phyloP scores from a whole-genome alignment of 1,140 invertebrate genomes.

The Holotrichia oblita region DNA sequence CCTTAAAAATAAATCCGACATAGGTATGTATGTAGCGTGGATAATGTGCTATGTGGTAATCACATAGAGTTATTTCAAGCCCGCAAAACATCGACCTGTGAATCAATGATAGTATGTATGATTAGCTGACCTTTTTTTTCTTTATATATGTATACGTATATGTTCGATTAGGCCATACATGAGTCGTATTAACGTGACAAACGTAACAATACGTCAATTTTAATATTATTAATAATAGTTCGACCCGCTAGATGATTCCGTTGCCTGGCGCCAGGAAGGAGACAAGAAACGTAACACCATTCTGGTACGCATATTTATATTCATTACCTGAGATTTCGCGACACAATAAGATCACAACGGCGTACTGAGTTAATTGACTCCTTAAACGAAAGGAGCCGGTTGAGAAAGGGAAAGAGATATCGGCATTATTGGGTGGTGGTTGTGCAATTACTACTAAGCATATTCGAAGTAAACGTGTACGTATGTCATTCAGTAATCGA shows the following conservation, averaged over 20 bases:
- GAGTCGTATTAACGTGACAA: background rate
- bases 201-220: constrained; percentile 18
- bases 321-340: constrained; percentile 17
- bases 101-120: background rate
- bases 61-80: background rate
- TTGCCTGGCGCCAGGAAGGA: constrained; percentile 25
- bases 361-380: constrained; percentile 1
- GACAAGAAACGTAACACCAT: constrained; percentile 18
- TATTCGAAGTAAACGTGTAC: background rate
- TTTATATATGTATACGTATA: too few relatives aligned
- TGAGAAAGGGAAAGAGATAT: background rate
- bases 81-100: background rate
- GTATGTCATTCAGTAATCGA: background rate
- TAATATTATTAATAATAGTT: background rate
- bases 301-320: constrained; percentile 30
- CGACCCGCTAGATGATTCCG: constrained; percentile 17
- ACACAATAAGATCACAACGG: constrained; percentile 18
- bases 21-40: background rate
- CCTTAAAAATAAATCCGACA: background rate
- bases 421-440: background rate
- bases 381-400: background rate
- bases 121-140: background rate
- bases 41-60: background rate
- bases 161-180: background rate
- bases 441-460: background rate